These are phyloP conservation scores for Pungitius pungitius DNA, from an alignment of 2,113 vertebrate species.

Conservation along the genomic window DNA sequence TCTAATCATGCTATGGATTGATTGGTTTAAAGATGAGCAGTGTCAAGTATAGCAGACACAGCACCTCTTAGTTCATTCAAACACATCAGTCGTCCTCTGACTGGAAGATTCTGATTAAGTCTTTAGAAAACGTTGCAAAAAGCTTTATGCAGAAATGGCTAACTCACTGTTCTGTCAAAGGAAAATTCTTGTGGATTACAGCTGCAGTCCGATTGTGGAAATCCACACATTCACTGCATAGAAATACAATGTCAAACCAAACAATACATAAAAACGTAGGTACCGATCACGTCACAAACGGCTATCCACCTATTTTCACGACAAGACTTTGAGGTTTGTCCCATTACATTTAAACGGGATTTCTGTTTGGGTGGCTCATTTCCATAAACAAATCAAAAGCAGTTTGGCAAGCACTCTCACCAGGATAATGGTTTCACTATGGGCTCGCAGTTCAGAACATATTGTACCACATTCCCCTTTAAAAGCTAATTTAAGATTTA, in stretches of 20 bases:
- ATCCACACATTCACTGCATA: not conserved
- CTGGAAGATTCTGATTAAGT: not conserved
- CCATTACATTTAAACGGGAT: conserved; percentile 8
- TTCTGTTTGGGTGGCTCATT: conserved; percentile 31
- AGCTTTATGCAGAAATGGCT: not conserved
- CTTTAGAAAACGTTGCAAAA: conserved; percentile 18
- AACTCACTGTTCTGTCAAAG: conserved; percentile 5
- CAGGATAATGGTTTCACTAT: not conserved
- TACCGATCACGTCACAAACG: not conserved
- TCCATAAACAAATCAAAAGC: conserved; percentile 33
- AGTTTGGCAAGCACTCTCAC: conserved; percentile 1
- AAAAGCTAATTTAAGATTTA: conserved; percentile 18
- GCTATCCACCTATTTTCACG: not conserved
- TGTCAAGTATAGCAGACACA: not conserved
- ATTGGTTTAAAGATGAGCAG: not conserved
- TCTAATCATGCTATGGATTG: not conserved
- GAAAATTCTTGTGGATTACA: conserved; percentile 20
- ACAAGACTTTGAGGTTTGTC: conserved; percentile 17
- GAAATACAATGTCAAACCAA: not conserved
- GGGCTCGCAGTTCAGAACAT: not conserved
- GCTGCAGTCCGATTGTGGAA: conserved; percentile 6
- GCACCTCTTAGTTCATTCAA: not conserved
- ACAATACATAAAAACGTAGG: not conserved
- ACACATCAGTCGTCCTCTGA: not conserved
- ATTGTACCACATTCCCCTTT: conserved; percentile 5